These are phyloP conservation scores for Fregata magnificens DNA, from an alignment of 2,113 vertebrate species.

Conservation along the genomic window DNA sequence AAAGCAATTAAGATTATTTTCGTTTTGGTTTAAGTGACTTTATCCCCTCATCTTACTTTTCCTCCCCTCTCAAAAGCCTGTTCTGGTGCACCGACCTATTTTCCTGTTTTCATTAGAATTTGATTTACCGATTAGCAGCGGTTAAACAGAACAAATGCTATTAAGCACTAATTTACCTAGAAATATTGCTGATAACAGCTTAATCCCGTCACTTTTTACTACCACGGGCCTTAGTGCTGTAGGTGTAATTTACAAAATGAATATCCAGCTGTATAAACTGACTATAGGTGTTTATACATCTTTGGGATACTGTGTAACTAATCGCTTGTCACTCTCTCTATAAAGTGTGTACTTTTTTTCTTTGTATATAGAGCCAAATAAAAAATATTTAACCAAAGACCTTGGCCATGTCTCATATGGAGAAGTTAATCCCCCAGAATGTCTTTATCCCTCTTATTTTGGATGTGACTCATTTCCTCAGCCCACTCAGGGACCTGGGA, in stretches of 20 bases:
- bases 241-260: neutral
- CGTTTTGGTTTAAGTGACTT: neutral
- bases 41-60: neutral
- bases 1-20: neutral
- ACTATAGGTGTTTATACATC: neutral
- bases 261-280: neutral
- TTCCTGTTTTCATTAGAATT: neutral
- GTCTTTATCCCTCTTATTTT: neutral
- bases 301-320: neutral
- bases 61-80: neutral
- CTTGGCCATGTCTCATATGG: neutral
- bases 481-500: neutral
- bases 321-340: neutral
- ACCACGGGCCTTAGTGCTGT: fast-evolving
- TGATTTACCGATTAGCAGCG: neutral
- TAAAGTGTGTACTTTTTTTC: neutral
- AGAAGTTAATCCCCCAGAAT: neutral
- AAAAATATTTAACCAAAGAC: neutral
- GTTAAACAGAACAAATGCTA: neutral
- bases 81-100: neutral
- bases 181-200: neutral
- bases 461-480: conserved; percentile 32
- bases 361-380: neutral
- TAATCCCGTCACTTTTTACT: neutral
- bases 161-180: neutral